These are phyloP conservation scores for Hydractinia symbiolongicarpus DNA, from an alignment of 30 jellyfish, hydroid and myxozoan species.

Conservation along the genomic window DNA sequence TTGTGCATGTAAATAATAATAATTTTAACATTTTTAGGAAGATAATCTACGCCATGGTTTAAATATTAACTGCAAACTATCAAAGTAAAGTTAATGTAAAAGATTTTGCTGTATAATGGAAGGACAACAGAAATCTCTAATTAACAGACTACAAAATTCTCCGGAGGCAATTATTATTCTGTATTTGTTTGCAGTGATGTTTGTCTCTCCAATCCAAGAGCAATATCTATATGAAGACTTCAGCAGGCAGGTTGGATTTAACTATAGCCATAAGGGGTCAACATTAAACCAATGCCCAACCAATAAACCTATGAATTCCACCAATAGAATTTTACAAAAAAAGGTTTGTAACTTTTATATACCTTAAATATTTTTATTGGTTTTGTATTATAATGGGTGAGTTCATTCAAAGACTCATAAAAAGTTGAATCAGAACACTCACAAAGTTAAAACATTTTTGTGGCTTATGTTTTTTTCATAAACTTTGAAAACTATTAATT, in stretches of 20 bases:
- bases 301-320: background rate
- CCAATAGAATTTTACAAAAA: background rate
- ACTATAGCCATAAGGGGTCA: background rate
- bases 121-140: background rate
- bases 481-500: too few relatives aligned
- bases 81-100: background rate
- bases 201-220: constrained; percentile 8
- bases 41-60: background rate
- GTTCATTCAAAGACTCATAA: too few relatives aligned
- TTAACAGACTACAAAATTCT: background rate
- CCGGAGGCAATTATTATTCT: background rate
- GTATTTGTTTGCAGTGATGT: constrained; percentile 10
- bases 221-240: background rate
- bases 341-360: background rate
- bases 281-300: background rate
- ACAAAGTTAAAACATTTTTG: too few relatives aligned
- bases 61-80: background rate
- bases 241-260: background rate
- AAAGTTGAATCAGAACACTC: too few relatives aligned
- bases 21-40: background rate
- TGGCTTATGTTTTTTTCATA: too few relatives aligned
- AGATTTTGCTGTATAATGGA: background rate
- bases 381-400: too few relatives aligned
- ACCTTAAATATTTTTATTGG: too few relatives aligned
- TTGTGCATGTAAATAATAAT: too few relatives aligned